A percentile compares a stretch with the other conserved stretches of the same genome.
phyloP scores from a whole-genome alignment of 35 echinoderm and acorn worm species.

The Ophiothrix spiculata region DNA sequence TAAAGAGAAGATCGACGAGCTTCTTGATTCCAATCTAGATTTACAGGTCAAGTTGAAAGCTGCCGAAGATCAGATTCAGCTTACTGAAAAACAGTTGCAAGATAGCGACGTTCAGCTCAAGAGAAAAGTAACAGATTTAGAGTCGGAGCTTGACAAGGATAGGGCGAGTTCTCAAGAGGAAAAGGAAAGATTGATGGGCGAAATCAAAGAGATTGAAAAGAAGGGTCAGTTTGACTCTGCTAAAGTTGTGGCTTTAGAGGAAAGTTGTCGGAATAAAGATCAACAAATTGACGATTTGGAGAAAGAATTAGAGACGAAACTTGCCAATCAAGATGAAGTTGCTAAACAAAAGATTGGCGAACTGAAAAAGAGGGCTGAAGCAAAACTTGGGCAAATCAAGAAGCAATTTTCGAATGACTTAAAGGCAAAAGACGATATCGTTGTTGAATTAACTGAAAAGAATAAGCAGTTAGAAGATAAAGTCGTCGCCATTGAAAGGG shows the following conservation, averaged over 20 bases:
- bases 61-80: constrained; percentile 63
- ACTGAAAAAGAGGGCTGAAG: constrained; percentile 91
- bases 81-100: constrained; percentile 69
- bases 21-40: constrained; percentile 77
- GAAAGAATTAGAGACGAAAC: constrained; percentile 17
- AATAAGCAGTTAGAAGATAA: constrained; percentile 33
- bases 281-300: constrained; percentile 29
- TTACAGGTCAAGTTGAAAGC: constrained; percentile 85
- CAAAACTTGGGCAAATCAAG: constrained; percentile 82
- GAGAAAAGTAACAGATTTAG: constrained; percentile 63
- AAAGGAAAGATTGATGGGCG: constrained; percentile 16
- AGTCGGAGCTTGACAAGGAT: constrained; percentile 13
- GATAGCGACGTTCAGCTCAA: constrained; percentile 40
- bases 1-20: constrained; percentile 68
- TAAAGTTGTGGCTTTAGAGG: constrained; percentile 4
- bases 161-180: constrained; percentile 41
- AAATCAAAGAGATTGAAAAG: constrained; percentile 37
- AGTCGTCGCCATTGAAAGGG: constrained; percentile 24
- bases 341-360: constrained; percentile 77
- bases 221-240: constrained; percentile 18
- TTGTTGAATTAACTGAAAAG: constrained; percentile 33
- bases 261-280: constrained; percentile 17
- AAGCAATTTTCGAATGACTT: constrained; percentile 51
- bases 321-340: constrained; percentile 29
- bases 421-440: constrained; percentile 17